These are phyloP conservation scores for Crotalus horridus DNA, from an alignment of 2,113 vertebrate species.

Conservation along the genomic window DNA sequence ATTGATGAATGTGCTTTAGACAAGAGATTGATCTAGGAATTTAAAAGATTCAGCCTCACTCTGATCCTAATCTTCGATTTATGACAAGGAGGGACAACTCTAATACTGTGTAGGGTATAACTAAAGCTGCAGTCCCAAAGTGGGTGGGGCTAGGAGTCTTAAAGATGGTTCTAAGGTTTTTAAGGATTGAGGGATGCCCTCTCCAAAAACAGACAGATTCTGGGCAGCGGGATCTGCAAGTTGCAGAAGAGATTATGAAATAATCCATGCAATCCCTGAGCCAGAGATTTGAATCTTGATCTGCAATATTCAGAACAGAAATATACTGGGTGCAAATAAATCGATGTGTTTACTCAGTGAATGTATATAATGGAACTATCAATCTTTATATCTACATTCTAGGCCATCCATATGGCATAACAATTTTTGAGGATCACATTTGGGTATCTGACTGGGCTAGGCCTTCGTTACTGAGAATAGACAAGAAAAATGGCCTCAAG, in stretches of 20 bases:
- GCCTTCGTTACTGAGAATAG: conserved; percentile 75
- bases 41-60: not conserved
- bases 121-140: not conserved
- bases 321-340: not conserved
- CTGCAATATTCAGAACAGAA: not conserved
- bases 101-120: not conserved
- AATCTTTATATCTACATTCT: conserved; percentile 14
- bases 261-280: not conserved
- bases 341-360: not conserved
- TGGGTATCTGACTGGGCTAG: conserved; percentile 85
- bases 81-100: not conserved
- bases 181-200: not conserved
- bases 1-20: not conserved
- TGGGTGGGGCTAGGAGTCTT: not conserved
- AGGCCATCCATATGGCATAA: conserved; percentile 83
- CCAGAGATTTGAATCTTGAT: not conserved
- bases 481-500: conserved; percentile 81
- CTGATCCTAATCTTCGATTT: not conserved
- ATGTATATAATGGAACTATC: not conserved
- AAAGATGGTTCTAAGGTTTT: not conserved
- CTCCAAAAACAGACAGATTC: not conserved
- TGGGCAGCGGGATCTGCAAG: not conserved
- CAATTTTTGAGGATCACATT: conserved; percentile 84
- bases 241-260: not conserved
- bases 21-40: not conserved